A percentile compares a stretch with the other conserved stretches of the same genome.
These are phyloP conservation scores for Syngnathus rostellatus DNA, from an alignment of 2,797 vertebrate species.

Conservation along the genomic window DNA sequence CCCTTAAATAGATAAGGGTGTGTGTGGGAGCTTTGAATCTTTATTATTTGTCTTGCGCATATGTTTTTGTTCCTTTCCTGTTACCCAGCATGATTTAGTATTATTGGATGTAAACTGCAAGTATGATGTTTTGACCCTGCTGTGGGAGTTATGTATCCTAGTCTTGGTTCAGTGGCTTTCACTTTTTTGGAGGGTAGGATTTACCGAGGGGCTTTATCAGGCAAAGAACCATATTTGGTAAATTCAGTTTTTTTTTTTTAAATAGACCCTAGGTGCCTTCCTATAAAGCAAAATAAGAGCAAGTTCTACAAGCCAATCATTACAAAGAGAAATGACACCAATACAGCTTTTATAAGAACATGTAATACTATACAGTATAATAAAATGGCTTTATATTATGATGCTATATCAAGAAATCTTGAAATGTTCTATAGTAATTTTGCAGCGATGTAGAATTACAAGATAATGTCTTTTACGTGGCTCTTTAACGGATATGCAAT, in stretches of 20 bases:
- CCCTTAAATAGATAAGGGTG: not conserved
- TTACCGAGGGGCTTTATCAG: not conserved
- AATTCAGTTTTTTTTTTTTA: not conserved
- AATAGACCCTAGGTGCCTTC: not conserved
- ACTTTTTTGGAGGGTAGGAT: not conserved
- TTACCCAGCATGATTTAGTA: not conserved
- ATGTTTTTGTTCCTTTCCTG: not conserved
- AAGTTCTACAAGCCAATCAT: not conserved
- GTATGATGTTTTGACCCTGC: not conserved
- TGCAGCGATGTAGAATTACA: not conserved
- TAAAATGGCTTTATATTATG: not conserved
- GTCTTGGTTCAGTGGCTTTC: not conserved
- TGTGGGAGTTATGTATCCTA: not conserved
- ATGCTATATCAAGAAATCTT: not conserved
- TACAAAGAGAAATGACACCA: not conserved
- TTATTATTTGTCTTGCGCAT: not conserved
- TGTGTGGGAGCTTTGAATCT: not conserved
- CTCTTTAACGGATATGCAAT: not conserved
- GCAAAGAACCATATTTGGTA: slow-evolving; percentile 3
- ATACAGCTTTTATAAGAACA: not conserved
- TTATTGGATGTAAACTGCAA: slow-evolving; percentile 3
- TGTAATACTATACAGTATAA: not conserved
- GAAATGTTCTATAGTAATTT: not conserved
- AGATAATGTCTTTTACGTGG: not conserved
- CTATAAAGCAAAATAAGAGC: not conserved